A percentile compares a stretch with the other conserved stretches of the same genome.
Conservation (phyloP, 2,797 vertebrate genomes). For the Oreortyx pictus region DNA sequence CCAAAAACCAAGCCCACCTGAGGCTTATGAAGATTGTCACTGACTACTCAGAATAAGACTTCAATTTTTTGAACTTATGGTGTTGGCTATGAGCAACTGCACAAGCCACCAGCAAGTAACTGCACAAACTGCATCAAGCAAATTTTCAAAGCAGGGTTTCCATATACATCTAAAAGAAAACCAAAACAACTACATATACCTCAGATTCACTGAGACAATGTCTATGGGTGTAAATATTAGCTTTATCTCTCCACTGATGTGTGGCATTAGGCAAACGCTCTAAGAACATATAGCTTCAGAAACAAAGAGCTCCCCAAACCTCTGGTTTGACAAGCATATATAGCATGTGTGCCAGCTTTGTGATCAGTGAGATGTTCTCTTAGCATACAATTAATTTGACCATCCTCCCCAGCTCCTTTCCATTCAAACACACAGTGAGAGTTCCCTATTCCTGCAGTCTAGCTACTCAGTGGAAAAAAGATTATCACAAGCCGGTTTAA, state of each 20-base stretch:
- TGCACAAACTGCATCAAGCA: neutral
- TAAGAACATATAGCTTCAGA: neutral
- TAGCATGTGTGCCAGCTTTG: neutral
- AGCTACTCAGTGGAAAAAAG: neutral
- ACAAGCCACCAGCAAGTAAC: neutral
- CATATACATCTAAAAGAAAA: neutral
- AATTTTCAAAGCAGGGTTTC: neutral
- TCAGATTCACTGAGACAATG: neutral
- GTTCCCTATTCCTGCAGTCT: neutral
- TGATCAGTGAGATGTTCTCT: neutral
- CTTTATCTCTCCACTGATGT: neutral
- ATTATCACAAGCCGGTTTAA: neutral
- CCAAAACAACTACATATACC: fast-evolving
- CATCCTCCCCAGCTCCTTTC: neutral
- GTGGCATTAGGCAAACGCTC: neutral
- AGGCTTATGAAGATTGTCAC: neutral
- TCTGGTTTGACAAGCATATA: neutral
- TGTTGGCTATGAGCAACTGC: neutral
- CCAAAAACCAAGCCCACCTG: neutral
- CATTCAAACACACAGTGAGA: neutral
- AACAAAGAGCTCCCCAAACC: neutral
- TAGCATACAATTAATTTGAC: neutral
- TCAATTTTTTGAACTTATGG: neutral
- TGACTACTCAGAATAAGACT: neutral
- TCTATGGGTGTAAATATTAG: neutral